These are phyloP conservation scores for Pseudochirops corinnae DNA, from an alignment of 2,797 vertebrate species.

Conservation along the genomic window DNA sequence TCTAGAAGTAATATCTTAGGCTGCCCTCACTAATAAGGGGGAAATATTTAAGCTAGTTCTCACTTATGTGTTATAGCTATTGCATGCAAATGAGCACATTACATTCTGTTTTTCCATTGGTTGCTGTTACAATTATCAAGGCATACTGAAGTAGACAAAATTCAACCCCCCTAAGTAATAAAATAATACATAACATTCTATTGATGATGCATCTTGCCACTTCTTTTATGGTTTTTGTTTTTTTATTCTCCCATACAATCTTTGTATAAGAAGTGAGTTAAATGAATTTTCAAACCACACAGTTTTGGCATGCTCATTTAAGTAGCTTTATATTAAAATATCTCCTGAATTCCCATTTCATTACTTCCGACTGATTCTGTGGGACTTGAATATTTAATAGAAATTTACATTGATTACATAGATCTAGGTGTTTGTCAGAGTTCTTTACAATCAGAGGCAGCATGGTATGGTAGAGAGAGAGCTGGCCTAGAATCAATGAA, in stretches of 20 bases:
- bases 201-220: constrained; percentile 27
- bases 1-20: neutral
- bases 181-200: constrained; percentile 42
- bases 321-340: constrained; percentile 17
- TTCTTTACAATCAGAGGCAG: neutral
- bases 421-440: neutral
- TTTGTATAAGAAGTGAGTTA: neutral
- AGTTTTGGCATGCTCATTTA: neutral
- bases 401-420: neutral
- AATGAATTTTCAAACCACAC: neutral
- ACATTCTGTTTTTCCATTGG: constrained; percentile 3
- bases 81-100: constrained; percentile 33
- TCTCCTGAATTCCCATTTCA: constrained; percentile 14
- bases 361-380: constrained; percentile 17
- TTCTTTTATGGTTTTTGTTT: neutral
- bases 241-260: constrained; percentile 1
- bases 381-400: constrained; percentile 46
- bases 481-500: neutral
- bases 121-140: constrained; percentile 17
- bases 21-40: neutral
- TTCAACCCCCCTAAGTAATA: neutral
- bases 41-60: constrained; percentile 27
- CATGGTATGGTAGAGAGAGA: neutral
- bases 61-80: neutral
- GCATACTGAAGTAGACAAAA: constrained; percentile 20